These are phyloP conservation scores for Leptobrachium leishanense DNA, from an alignment of 2,113 vertebrate genomes.

Conservation along the genomic window DNA sequence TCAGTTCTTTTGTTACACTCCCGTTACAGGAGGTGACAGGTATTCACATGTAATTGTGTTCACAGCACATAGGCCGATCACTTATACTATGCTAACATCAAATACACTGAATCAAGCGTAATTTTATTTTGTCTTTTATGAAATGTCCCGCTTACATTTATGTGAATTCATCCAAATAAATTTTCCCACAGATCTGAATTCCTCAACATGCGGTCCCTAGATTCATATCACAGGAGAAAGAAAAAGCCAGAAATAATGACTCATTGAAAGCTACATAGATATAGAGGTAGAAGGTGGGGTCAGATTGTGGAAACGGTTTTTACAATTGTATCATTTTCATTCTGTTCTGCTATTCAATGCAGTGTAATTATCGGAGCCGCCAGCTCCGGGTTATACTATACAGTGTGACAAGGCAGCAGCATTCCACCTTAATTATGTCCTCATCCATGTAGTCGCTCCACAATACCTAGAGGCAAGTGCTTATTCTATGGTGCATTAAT, in stretches of 20 bases:
- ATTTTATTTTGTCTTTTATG: background rate
- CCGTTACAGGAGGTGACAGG: too few species aligned
- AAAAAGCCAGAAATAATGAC: background rate
- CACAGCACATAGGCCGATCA: background rate
- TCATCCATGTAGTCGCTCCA: too few species aligned
- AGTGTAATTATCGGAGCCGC: too few species aligned
- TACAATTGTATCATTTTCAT: too few species aligned
- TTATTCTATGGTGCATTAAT: too few species aligned
- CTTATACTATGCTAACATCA: background rate
- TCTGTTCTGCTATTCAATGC: too few species aligned
- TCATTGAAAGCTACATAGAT: background rate
- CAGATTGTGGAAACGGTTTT: background rate
- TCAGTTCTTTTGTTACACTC: too few species aligned
- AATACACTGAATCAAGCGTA: background rate
- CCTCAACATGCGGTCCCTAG: background rate
- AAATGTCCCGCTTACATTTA: background rate
- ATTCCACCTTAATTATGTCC: too few species aligned
- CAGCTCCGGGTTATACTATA: too few species aligned
- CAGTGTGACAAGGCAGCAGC: too few species aligned
- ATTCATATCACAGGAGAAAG: background rate
- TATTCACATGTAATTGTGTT: background rate
- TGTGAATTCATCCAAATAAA: background rate
- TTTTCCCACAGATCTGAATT: background rate
- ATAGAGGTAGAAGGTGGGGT: background rate
- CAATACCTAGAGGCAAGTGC: too few species aligned